Evolutionary conservation across 2,797 vertebrate genomes (phyloP).

Genomic region (Spondyliosoma cantharus): DNA sequence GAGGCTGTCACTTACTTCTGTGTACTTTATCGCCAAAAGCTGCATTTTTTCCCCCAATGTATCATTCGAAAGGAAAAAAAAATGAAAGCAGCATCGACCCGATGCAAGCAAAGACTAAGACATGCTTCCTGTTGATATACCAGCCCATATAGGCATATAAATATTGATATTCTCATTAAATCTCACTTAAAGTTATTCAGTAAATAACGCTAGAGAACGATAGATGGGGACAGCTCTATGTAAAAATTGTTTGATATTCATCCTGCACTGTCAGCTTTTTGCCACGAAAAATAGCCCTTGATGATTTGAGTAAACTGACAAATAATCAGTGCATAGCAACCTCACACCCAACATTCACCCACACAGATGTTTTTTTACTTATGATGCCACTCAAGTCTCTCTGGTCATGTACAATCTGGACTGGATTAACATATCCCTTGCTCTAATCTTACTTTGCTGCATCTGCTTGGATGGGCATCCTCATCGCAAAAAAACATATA

Average conservation of each 20-base stretch:
- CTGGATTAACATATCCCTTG: neutral
- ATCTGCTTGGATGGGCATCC: neutral
- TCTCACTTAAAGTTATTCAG: neutral
- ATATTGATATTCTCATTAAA: neutral
- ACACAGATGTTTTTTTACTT: no score
- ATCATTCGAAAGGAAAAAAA: neutral
- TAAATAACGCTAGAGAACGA: neutral
- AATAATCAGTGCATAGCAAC: neutral
- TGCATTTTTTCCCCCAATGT: neutral
- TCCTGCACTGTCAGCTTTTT: neutral
- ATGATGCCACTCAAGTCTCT: no score
- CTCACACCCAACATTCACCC: neutral
- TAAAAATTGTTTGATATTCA: neutral
- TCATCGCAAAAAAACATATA: no score
- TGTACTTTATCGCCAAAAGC: neutral
- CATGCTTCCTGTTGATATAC: no score
- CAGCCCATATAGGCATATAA: no score
- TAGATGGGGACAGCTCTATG: neutral
- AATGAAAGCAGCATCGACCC: neutral
- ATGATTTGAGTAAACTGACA: neutral
- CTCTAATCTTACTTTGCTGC: neutral
- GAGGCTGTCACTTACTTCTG: conserved; percentile 22
- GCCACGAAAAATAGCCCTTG: neutral
- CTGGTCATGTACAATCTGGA: neutral
- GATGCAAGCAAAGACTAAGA: neutral